These are phyloP conservation scores for Holothuria leucospilota DNA, from an alignment of 53 echinoderm and acorn worm genomes.

Conservation along the genomic window DNA sequence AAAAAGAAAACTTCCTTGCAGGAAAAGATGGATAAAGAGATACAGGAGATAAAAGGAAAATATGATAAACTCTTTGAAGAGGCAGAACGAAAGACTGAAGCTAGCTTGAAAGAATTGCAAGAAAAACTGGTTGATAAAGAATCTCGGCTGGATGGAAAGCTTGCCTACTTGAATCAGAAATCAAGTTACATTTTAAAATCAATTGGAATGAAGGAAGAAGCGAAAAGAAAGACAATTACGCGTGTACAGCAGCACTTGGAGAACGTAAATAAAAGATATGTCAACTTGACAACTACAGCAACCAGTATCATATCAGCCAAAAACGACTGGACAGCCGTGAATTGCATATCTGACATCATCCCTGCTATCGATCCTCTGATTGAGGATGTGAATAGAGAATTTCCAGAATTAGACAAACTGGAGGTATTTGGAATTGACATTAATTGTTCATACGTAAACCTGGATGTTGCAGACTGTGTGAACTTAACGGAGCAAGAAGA, in stretches of 20 bases:
- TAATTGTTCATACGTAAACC: too few relatives aligned
- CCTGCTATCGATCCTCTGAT: background rate
- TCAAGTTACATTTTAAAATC: background rate
- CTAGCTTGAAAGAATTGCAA: background rate
- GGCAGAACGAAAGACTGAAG: background rate
- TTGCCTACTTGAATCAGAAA: background rate
- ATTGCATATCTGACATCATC: background rate
- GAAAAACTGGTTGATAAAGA: background rate
- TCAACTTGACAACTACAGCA: background rate
- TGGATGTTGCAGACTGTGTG: too few relatives aligned
- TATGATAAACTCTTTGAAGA: background rate
- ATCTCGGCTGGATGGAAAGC: background rate
- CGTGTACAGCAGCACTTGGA: background rate
- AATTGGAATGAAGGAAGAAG: background rate
- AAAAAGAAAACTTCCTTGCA: too few relatives aligned
- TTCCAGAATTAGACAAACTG: background rate
- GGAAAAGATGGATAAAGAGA: background rate
- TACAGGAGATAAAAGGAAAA: background rate
- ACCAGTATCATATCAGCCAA: background rate
- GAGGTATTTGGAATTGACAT: too few relatives aligned
- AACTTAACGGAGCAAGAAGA: background rate
- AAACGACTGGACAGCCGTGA: slow-evolving; percentile 2
- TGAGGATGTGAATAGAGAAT: background rate
- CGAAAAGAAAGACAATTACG: background rate
- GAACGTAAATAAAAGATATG: background rate